These are phyloP conservation scores for Epinephelus awoara DNA, from an alignment of 2,797 vertebrate genomes.

Conservation along the genomic window DNA sequence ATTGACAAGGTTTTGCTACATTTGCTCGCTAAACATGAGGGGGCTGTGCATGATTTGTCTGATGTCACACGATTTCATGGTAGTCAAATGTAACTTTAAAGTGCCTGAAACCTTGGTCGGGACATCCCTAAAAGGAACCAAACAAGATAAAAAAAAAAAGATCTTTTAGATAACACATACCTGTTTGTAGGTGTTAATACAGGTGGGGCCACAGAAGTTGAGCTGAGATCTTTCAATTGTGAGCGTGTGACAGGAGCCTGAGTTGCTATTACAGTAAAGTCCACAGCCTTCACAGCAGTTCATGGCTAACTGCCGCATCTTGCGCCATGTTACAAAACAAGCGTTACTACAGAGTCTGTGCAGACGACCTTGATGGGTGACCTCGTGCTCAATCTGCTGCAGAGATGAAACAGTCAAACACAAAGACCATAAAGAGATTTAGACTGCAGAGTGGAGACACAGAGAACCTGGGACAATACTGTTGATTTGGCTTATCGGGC, in stretches of 20 bases:
- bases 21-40: not conserved
- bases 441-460: not conserved
- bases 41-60: not conserved
- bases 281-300: constrained; percentile 98
- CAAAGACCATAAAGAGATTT: not conserved
- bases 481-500: not conserved
- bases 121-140: not conserved
- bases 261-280: constrained; percentile 93
- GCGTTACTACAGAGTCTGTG: constrained; percentile 96
- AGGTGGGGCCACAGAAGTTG: constrained; percentile 95
- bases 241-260: constrained; percentile 91
- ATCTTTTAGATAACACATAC: constrained; percentile 70
- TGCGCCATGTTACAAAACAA: constrained; percentile 96
- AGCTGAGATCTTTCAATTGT: constrained; percentile 93
- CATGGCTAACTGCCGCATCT: constrained; percentile 95
- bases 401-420: constrained; percentile 10
- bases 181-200: constrained; percentile 93
- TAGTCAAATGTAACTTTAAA: too few relatives aligned
- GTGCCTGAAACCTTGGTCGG: not conserved
- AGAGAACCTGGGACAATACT: not conserved
- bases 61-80: not conserved
- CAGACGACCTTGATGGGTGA: constrained; percentile 95
- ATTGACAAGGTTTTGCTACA: not conserved
- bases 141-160: not conserved
- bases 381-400: constrained; percentile 94